phyloP scores from a whole-genome alignment of 2,113 vertebrate species.

The Paramormyrops kingsleyae region DNA sequence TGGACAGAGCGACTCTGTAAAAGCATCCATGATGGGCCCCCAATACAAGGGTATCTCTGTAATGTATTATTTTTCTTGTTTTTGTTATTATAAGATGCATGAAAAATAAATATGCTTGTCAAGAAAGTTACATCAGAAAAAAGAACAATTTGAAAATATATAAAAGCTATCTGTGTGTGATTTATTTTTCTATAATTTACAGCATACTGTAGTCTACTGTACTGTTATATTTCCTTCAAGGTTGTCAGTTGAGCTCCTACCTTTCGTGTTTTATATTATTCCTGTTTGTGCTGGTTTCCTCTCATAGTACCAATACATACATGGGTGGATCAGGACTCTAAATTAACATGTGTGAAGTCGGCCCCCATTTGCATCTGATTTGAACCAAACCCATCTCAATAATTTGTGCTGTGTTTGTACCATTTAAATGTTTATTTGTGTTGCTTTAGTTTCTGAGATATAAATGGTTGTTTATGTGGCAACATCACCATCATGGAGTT shows the following conservation, averaged over 20 bases:
- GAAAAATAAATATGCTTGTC: neutral
- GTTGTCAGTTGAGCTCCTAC: neutral
- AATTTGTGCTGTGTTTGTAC: too few relatives aligned
- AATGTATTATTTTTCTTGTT: neutral
- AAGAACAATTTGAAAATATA: neutral
- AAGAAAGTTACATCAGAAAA: neutral
- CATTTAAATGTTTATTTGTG: too few relatives aligned
- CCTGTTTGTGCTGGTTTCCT: neutral
- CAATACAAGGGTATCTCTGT: neutral
- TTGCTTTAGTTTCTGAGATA: too few relatives aligned
- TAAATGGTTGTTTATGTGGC: too few relatives aligned
- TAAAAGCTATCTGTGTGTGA: neutral
- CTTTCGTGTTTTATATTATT: neutral
- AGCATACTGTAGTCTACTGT: neutral
- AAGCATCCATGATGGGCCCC: neutral
- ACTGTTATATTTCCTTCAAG: neutral
- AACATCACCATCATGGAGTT: too few relatives aligned
- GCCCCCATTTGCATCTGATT: too few relatives aligned
- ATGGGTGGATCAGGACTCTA: neutral
- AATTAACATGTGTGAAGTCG: neutral
- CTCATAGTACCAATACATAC: neutral
- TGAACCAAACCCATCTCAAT: too few relatives aligned
- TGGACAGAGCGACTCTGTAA: neutral
- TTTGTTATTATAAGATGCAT: neutral
- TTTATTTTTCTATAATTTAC: neutral